phyloP scores from a whole-genome alignment of 2,888 invertebrate species.

The Drosophila prostipennis region DNA sequence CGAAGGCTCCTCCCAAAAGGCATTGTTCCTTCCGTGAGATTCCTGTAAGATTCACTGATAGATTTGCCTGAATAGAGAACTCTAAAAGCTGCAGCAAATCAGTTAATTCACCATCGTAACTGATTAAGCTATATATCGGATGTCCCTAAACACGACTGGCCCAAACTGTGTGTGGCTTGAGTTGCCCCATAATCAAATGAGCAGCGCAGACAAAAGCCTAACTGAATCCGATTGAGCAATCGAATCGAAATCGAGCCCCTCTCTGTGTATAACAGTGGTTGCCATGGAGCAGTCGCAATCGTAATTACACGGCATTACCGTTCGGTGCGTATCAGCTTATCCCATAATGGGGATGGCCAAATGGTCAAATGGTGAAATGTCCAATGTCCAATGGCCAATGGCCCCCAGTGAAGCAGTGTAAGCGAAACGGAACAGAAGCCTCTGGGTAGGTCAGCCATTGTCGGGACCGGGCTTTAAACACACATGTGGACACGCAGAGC shows the following conservation, averaged over 20 bases:
- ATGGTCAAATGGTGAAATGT: too few relatives aligned
- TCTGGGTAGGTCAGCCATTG: conserved; percentile 12
- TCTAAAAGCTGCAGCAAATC: background rate
- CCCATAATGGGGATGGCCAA: conserved; percentile 13
- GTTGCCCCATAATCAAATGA: conserved; percentile 22
- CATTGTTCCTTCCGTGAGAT: background rate
- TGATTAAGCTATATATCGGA: background rate
- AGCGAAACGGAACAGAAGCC: conserved; percentile 4
- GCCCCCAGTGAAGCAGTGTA: background rate
- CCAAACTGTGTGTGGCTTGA: background rate
- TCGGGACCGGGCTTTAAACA: conserved; percentile 16
- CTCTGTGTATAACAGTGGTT: conserved; percentile 10
- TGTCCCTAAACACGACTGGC: background rate
- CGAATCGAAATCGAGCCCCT: background rate
- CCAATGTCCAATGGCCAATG: too few relatives aligned
- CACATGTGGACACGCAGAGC: conserved; percentile 27
- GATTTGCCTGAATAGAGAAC: background rate
- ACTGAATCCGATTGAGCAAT: conserved; percentile 9
- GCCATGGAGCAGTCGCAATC: conserved; percentile 18
- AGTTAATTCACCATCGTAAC: background rate
- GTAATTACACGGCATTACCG: conserved; percentile 30
- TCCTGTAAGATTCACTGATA: background rate
- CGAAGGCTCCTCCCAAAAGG: background rate
- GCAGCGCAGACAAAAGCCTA: conserved; percentile 19
- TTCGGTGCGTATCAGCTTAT: conserved; percentile 27